Percentiles rank a stretch among this genome's conserved stretches.
phyloP scores from a whole-genome alignment of 1,140 invertebrate genomes.

The Phenacoccus solenopsis region DNA sequence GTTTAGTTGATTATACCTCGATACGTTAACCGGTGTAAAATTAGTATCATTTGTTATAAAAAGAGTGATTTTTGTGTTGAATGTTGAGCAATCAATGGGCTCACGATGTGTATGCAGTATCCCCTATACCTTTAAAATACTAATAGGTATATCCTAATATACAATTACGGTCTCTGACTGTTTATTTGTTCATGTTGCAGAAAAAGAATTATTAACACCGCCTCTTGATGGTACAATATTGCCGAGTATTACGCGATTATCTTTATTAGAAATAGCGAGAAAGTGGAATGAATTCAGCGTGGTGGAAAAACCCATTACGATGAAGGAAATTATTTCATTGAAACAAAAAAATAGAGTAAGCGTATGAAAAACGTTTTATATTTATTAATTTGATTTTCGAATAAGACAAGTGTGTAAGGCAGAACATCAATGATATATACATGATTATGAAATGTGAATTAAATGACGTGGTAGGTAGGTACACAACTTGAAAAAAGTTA shows the following conservation, averaged over 20 bases:
- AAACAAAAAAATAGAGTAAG: conserved; percentile 71
- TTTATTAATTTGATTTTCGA: neutral
- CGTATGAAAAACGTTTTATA: neutral
- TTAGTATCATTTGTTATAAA: no score
- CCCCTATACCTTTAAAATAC: no score
- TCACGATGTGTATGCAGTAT: no score
- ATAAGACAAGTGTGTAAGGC: neutral
- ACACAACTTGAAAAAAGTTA: no score
- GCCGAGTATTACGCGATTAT: conserved; percentile 83
- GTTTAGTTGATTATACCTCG: no score
- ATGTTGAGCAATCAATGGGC: no score
- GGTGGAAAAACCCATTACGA: conserved; percentile 69
- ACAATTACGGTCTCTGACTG: no score
- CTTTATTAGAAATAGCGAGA: conserved; percentile 64
- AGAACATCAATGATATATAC: neutral
- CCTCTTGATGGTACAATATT: conserved; percentile 81
- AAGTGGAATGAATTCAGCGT: conserved; percentile 84
- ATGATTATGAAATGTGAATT: neutral
- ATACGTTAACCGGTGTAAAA: no score
- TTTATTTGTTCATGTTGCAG: conserved; percentile 43
- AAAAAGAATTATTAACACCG: conserved; percentile 86
- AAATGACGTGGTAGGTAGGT: no score
- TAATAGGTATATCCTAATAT: no score
- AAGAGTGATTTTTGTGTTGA: no score
- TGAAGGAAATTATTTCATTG: conserved; percentile 64